Conservation (phyloP, 2,797 vertebrate species). For the Pseudocheirus occidentalis region DNA sequence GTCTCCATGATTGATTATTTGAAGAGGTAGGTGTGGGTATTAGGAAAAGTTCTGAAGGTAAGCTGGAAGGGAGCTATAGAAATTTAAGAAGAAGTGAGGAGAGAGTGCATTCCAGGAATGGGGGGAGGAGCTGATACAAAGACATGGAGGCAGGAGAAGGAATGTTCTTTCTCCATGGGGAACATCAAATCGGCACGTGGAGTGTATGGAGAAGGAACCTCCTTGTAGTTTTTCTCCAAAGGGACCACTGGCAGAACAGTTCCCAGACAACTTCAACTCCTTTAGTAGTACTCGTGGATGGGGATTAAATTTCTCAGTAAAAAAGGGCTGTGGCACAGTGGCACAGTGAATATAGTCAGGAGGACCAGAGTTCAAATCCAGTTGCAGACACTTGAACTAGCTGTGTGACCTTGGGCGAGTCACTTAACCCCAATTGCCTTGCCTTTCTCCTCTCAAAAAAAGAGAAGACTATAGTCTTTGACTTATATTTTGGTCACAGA, state of each 20-base stretch:
- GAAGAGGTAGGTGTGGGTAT: background rate
- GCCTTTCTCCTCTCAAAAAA: no score
- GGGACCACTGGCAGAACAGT: background rate
- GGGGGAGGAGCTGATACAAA: background rate
- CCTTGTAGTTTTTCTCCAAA: background rate
- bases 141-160: background rate
- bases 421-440: no score
- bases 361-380: no score
- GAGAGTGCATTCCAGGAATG: background rate
- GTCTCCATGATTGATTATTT: background rate
- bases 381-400: no score
- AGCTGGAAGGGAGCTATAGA: background rate
- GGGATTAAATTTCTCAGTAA: background rate
- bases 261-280: background rate
- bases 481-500: background rate
- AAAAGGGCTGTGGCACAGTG: background rate
- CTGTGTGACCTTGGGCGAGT: no score
- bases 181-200: background rate
- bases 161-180: background rate
- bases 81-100: background rate
- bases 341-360: no score
- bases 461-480: background rate
- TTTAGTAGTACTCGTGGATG: background rate
- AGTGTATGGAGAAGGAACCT: background rate
- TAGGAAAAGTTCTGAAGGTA: background rate